Base-by-base conservation (phyloP, 1,140 invertebrate genomes). In the Drosophila pandora region DNA sequence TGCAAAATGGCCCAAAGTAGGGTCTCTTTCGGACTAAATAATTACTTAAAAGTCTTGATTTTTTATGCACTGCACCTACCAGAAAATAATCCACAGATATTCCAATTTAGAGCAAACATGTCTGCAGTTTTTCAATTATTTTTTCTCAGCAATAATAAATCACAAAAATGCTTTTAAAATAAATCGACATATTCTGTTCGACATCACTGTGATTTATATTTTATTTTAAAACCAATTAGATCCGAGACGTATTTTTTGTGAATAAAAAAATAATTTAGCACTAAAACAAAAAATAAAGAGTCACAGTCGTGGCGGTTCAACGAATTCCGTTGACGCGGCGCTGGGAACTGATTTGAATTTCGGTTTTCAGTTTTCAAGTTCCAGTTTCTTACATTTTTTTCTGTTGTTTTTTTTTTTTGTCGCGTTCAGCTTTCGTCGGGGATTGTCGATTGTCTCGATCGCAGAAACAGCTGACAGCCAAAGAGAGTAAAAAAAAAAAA, bases 341-440 rank as follows among this genome's bases (percentile, higher is more conserved):
- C 71, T 70, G 79, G 74, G 48, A 83, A 83, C 79, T 83, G 79
- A 83, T 83, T 83, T 79, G 62, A 83, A 83, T 83, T 82, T 47
- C 43, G 43, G 7, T 77, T 54, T 60, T 12, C 41, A 43, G n/a
- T 43, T 43, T 43, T 43, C 39, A 41, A 13, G 12, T 41, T 43
- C 17, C 13, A 43, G 41, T 21, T 43, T 12, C 41, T 41, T 34
- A 5, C 25, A 28, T 28, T 28, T 28, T 28, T 28, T 5, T 28
- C 17, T 17, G 17, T 17, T 17, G 17, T 34, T 9, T 34, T 9
- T 34, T 34, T 37, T 37, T 37, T 37, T 37, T 37, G 10, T 37
- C 10, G 34, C 10, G 12, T 37, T 37, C 34, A 37, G 41, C 41
- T 43, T 43, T 13, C 34, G 59, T 23, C 39, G 58, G 43, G 54